A percentile compares a stretch with the other conserved stretches of the same genome.
Evolutionary conservation across 2,113 vertebrate species (phyloP).

Genomic region (Scytalopus superciliaris): DNA sequence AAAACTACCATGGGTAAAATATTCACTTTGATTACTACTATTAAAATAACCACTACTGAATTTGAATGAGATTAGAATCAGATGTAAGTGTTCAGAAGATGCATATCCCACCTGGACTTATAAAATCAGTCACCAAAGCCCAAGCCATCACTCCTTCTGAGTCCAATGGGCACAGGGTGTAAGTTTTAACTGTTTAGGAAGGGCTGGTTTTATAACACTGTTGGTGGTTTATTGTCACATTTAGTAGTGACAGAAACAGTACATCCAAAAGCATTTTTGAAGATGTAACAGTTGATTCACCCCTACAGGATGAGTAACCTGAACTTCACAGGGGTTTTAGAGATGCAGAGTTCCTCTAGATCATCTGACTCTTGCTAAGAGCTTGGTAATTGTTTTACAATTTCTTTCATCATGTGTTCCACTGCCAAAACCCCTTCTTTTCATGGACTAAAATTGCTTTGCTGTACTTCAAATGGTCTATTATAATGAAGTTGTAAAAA

Average conservation of each 20-base stretch:
- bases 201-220: neutral
- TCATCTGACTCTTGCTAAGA: neutral
- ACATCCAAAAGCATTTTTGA: neutral
- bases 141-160: neutral
- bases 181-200: neutral
- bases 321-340: neutral
- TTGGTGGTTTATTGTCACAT: neutral
- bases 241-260: neutral
- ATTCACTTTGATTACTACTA: neutral
- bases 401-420: constrained; percentile 7
- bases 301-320: neutral
- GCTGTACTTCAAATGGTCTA: neutral
- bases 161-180: neutral
- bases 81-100: neutral
- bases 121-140: neutral
- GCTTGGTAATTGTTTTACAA: neutral
- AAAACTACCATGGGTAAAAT: neutral
- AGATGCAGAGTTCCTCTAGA: neutral
- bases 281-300: neutral
- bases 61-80: neutral
- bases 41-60: neutral
- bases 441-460: neutral
- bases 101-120: neutral
- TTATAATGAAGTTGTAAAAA: neutral
- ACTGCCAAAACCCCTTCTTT: neutral